Conservation (phyloP, 1,140 invertebrate species). For the Diplogasteroides magnus region DNA sequence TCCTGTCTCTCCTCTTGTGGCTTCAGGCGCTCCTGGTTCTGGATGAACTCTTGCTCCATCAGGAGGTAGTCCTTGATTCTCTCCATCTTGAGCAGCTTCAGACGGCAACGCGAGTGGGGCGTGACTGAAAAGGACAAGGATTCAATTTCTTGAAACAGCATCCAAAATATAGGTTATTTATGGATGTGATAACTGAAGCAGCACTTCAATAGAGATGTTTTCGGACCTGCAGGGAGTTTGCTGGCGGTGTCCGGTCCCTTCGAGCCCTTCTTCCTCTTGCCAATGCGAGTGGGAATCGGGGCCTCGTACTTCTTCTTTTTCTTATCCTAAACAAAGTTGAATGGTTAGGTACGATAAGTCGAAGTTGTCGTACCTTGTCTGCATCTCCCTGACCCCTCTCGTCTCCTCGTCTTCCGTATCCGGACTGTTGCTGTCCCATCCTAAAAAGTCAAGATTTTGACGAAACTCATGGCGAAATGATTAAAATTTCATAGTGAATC, state of each 20-base stretch:
- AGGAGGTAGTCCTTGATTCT: slow-evolving; percentile 96
- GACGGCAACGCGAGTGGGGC: slow-evolving; percentile 87
- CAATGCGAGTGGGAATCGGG: slow-evolving; percentile 91
- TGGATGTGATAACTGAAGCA: background rate
- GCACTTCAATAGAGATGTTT: background rate
- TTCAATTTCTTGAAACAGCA: no score
- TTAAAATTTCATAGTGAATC: no score
- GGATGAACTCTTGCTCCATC: slow-evolving; percentile 99
- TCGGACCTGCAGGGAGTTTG: slow-evolving; percentile 78
- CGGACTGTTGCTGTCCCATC: slow-evolving; percentile 36
- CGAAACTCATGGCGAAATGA: no score
- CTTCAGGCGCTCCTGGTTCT: slow-evolving; percentile 93
- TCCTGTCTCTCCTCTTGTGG: slow-evolving; percentile 98
- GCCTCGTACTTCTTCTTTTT: slow-evolving; percentile 99
- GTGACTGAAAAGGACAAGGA: slow-evolving; percentile 81
- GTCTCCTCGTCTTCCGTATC: slow-evolving; percentile 35
- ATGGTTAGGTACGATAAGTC: no score
- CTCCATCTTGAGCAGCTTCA: slow-evolving; percentile 91
- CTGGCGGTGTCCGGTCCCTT: slow-evolving; percentile 96
- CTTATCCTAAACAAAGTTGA: no score
- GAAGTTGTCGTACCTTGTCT: no score
- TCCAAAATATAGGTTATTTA: background rate
- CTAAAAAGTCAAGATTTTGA: no score
- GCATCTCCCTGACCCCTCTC: slow-evolving; percentile 46
- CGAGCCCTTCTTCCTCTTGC: slow-evolving; percentile 91